A percentile compares a stretch with the other conserved stretches of the same genome.
Evolutionary conservation across 2,888 invertebrate species (phyloP).

Genomic region (Nomada fucata): DNA sequence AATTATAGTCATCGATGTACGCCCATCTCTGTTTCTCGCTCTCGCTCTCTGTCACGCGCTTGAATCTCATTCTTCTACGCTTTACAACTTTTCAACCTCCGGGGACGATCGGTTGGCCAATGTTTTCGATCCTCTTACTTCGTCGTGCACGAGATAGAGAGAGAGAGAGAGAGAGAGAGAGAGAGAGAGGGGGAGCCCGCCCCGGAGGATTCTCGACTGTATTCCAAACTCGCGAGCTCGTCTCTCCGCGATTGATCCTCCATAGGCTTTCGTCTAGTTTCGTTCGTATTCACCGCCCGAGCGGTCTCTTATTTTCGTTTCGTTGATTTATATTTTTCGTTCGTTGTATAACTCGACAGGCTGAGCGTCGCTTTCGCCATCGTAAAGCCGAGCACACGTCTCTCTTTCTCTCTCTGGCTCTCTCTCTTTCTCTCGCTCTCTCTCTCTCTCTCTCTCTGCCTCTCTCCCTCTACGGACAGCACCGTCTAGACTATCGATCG

Average conservation of each 20-base stretch:
- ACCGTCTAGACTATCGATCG: slow-evolving; percentile 23
- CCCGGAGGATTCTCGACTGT: slow-evolving; percentile 18
- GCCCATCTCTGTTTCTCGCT: neutral
- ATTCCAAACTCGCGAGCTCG: slow-evolving; percentile 14
- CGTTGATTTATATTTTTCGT: slow-evolving; percentile 20
- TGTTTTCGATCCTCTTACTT: slow-evolving; percentile 46
- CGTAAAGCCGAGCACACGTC: neutral
- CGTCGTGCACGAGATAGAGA: neutral
- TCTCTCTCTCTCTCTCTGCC: no score
- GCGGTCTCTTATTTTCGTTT: slow-evolving; percentile 11
- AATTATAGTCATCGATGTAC: slow-evolving; percentile 29
- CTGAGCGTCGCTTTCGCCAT: slow-evolving; percentile 12
- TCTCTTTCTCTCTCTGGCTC: no score
- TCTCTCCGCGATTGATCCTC: slow-evolving; percentile 36
- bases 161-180: no score
- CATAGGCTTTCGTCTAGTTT: neutral
- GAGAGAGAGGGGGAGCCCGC: neutral
- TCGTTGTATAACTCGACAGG: neutral
- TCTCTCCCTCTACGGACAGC: neutral
- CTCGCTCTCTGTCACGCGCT: slow-evolving; percentile 30
- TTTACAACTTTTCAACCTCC: slow-evolving; percentile 22
- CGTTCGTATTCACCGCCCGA: slow-evolving; percentile 21
- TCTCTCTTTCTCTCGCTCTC: no score
- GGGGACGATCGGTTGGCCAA: slow-evolving; percentile 30
- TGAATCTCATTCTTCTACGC: slow-evolving; percentile 20